phyloP scores from a whole-genome alignment of 2,113 vertebrate genomes.

The Phrynosoma platyrhinos region DNA sequence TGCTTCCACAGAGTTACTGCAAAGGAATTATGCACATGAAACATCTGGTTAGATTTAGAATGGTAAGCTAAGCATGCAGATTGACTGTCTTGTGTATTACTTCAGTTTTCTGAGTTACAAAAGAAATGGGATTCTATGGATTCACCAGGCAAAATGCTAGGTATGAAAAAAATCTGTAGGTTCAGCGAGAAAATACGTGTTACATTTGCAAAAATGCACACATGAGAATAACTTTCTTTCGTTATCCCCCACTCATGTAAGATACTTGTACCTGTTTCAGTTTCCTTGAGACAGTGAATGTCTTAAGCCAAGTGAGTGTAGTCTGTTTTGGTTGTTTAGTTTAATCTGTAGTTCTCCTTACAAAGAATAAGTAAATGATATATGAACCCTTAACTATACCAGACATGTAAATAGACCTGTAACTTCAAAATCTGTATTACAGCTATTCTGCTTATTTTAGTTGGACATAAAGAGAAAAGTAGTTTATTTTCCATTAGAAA shows the following conservation, averaged over 20 bases:
- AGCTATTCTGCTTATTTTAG: not conserved
- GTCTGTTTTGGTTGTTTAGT: not conserved
- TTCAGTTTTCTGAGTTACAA: slow-evolving; percentile 9
- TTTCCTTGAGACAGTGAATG: not conserved
- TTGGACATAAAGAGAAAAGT: not conserved
- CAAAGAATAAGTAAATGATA: not conserved
- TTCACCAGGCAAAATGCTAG: not conserved
- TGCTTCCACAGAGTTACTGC: slow-evolving; percentile 92
- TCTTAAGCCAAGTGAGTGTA: not conserved
- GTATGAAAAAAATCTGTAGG: not conserved
- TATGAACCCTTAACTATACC: not conserved
- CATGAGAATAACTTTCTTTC: not conserved
- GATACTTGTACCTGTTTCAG: too few relatives aligned
- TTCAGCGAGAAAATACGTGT: not conserved
- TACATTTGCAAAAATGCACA: not conserved
- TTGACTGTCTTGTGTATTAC: not conserved
- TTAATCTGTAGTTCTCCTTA: not conserved
- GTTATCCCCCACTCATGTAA: not conserved
- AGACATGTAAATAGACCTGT: not conserved
- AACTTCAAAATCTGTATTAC: not conserved
- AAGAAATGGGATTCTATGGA: not conserved
- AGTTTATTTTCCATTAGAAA: not conserved
- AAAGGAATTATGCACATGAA: slow-evolving; percentile 97
- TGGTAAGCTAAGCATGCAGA: slow-evolving; percentile 76
- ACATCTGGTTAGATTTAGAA: slow-evolving; percentile 92